phyloP scores from a whole-genome alignment of 2,888 invertebrate genomes.

The Drosophila rellima region DNA sequence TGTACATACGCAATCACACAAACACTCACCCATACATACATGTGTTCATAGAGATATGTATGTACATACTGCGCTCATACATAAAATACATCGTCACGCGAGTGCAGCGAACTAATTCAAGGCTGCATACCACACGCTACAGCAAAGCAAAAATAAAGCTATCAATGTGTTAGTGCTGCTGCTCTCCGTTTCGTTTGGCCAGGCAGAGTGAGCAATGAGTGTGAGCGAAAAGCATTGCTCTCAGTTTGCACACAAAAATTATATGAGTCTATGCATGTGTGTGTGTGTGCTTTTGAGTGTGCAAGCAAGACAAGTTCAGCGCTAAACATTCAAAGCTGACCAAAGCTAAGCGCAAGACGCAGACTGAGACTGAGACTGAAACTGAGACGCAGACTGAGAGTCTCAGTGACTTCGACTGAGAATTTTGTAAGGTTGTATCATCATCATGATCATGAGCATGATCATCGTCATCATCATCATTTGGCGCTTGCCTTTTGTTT shows the following conservation, averaged over 20 bases:
- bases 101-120: conserved; percentile 86
- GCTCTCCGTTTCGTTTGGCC: conserved; percentile 41
- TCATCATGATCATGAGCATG: conserved; percentile 50
- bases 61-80: conserved; percentile 37
- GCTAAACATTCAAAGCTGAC: conserved; percentile 81
- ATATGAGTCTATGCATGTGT: conserved; percentile 19
- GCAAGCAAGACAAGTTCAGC: conserved; percentile 79
- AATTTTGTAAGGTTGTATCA: conserved; percentile 80
- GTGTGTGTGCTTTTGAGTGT: conserved; percentile 46
- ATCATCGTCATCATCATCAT: conserved; percentile 18
- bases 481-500: conserved; percentile 69
- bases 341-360: conserved; percentile 58
- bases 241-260: conserved; percentile 22
- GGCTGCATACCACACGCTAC: conserved; percentile 85
- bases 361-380: conserved; percentile 49
- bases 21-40: not conserved
- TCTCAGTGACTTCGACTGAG: conserved; percentile 52
- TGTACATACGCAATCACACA: conserved; percentile 29
- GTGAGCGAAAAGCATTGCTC: conserved; percentile 40
- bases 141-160: conserved; percentile 78
- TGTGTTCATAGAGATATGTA: conserved; percentile 3
- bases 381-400: conserved; percentile 29
- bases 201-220: conserved; percentile 23
- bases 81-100: conserved; percentile 80
- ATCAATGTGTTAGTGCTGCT: conserved; percentile 59